Evolutionary conservation across 2,797 vertebrate genomes (phyloP).

Genomic region (Chrysocyon brachyurus): DNA sequence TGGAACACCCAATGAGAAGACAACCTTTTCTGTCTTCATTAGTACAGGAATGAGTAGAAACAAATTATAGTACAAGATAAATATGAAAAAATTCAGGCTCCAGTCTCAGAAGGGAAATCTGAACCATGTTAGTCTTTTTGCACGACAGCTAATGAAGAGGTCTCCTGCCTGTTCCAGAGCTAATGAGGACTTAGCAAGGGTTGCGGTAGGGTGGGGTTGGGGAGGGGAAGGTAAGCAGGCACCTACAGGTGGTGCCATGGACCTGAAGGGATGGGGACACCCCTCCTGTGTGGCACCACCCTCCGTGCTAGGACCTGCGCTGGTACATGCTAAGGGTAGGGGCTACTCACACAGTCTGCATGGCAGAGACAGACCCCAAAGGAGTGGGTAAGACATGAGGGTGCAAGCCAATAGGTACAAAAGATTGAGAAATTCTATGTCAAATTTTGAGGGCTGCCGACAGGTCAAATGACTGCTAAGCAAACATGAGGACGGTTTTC

Average conservation of each 20-base stretch:
- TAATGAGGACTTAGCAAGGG: rapidly evolving
- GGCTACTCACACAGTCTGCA: too few species aligned
- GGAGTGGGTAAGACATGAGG: neutral
- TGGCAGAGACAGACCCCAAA: neutral
- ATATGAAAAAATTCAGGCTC: rapidly evolving
- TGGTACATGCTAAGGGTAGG: rapidly evolving
- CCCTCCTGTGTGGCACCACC: neutral
- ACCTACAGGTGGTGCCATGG: neutral
- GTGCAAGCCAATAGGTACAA: neutral
- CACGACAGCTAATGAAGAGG: too few species aligned
- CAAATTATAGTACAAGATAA: rapidly evolving
- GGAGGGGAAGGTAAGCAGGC: neutral
- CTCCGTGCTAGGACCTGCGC: neutral
- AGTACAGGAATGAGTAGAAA: neutral
- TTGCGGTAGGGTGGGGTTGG: rapidly evolving
- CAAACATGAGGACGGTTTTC: neutral
- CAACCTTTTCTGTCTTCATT: rapidly evolving
- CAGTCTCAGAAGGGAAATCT: rapidly evolving
- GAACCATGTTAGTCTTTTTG: neutral
- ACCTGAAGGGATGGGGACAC: neutral
- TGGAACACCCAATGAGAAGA: neutral
- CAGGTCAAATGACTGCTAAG: neutral
- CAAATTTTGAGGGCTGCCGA: neutral
- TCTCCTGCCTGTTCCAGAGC: neutral
- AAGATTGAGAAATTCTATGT: rapidly evolving